Evolutionary conservation across 2,888 invertebrate species (phyloP).

Genomic region (Galerucella nymphaeae): DNA sequence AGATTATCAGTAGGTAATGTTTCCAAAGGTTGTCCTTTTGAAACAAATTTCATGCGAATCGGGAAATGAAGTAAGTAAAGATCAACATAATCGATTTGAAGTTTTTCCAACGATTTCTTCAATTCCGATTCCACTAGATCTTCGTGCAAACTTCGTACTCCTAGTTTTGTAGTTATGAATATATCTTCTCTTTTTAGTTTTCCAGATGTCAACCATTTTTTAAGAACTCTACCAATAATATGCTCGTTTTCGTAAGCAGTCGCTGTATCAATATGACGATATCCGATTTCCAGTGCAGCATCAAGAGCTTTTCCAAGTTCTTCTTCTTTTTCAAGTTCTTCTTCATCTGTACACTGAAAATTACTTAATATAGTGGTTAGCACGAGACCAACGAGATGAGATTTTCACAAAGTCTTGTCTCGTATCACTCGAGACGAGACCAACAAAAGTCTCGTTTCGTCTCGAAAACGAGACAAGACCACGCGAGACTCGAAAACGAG

Average conservation of each 20-base stretch:
- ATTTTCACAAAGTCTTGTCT: no score
- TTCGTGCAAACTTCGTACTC: constrained; percentile 2
- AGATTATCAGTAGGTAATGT: constrained; percentile 75
- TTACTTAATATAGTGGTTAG: no score
- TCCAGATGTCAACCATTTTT: constrained; percentile 75
- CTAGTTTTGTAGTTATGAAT: constrained; percentile 73
- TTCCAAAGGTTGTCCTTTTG: constrained; percentile 62
- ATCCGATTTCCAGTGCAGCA: constrained; percentile 77
- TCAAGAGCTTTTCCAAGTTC: constrained; percentile 75
- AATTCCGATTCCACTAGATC: constrained; percentile 72
- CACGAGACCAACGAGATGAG: no score
- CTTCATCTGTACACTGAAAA: constrained; percentile 70
- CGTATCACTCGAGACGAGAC: no score
- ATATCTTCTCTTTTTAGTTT: constrained; percentile 78
- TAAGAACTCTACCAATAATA: constrained; percentile 77
- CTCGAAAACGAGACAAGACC: no score
- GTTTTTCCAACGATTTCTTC: constrained; percentile 72
- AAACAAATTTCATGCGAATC: constrained; percentile 71
- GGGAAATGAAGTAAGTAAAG: constrained; percentile 83
- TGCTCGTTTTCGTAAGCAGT: constrained; percentile 80
- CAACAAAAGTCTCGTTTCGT: no score
- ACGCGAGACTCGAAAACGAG: no score
- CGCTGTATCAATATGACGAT: constrained; percentile 85
- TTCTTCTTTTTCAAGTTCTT: constrained; percentile 71
- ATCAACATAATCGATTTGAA: constrained; percentile 82